These are phyloP conservation scores for Bombus haemorrhoidalis DNA, from an alignment of 1,140 invertebrate species.

Conservation along the genomic window DNA sequence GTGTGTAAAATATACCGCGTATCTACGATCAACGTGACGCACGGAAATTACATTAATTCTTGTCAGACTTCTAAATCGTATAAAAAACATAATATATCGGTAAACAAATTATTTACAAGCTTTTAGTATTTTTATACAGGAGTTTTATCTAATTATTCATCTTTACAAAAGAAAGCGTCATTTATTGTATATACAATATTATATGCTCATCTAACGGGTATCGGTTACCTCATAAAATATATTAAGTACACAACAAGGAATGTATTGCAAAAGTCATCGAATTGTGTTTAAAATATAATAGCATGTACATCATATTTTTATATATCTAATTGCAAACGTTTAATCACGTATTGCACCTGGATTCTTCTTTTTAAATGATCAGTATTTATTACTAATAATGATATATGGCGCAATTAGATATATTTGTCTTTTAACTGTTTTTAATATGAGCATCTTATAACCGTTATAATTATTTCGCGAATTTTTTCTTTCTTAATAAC, in stretches of 20 bases:
- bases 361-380: background rate
- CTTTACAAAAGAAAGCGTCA: slow-evolving; percentile 36
- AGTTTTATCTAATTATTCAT: slow-evolving; percentile 48
- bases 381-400: background rate
- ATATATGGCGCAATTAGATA: slow-evolving; percentile 10
- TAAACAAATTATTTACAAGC: slow-evolving; percentile 61
- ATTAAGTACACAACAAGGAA: slow-evolving; percentile 73
- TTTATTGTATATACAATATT: slow-evolving; percentile 50
- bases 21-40: slow-evolving; percentile 50
- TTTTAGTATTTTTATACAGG: slow-evolving; percentile 36
- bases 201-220: slow-evolving; percentile 32
- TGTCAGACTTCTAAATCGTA: slow-evolving; percentile 38
- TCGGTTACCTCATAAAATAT: slow-evolving; percentile 63
- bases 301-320: slow-evolving; percentile 17
- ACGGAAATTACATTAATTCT: slow-evolving; percentile 19
- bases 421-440: background rate
- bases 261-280: slow-evolving; percentile 48
- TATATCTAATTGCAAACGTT: background rate
- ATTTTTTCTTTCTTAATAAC: slow-evolving; percentile 2
- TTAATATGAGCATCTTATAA: slow-evolving; percentile 1
- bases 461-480: background rate
- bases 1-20: slow-evolving; percentile 35
- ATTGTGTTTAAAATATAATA: slow-evolving; percentile 32
- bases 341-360: slow-evolving; percentile 2
- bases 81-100: slow-evolving; percentile 30